Evolutionary conservation across 1,140 invertebrate genomes (phyloP), one percentile per base, ranked within the genome.

Genomic region (Zaprionus lachaisei): DNA sequence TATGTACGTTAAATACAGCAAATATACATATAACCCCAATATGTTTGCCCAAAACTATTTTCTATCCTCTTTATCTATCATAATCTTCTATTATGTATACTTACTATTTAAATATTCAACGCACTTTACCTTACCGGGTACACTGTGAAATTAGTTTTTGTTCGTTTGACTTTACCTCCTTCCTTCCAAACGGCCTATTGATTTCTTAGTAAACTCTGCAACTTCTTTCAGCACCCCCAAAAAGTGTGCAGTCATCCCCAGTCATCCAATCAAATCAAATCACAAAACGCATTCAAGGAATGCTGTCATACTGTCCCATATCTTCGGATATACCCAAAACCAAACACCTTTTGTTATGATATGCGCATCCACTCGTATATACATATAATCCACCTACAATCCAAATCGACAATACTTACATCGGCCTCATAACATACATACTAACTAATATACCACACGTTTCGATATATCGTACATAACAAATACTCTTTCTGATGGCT

Each of bases 301-400:
- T 74, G 78, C 26, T 60, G 79, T 82, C 79, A 47, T 47, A 47
- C 72, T 47, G 77, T 68, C 80, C 83, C 75, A 75, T 82, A 79
- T 63, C 73, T 56, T 78, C 78, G 84, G 71, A 76, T 79, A 64
- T 79, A 78, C 73, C 74, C 84, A 81, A 70, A 89, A 81, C 80
- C 83, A 67, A 67, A 78, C 73, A 89, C 74, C 55, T 67, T 87
- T 83, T 84, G 56, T 87, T 81, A 77, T 86, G 78, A 86, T 79
- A 83, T 89, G 67, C 71, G 80, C 83, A 80, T 83, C 77, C 62
- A 57, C 51, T 70, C 54, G 55, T 89, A 72, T 75, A 73, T 87
- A 84, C 38, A 66, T 71, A 77, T 60, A 73, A 63, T 61, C 77
- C 44, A 79, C 38, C 9, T 51, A 24, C 11, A 51, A 51, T 24